phyloP scores from a whole-genome alignment of 1,140 invertebrate species.

The Pseudomyrmex cubaensis region DNA sequence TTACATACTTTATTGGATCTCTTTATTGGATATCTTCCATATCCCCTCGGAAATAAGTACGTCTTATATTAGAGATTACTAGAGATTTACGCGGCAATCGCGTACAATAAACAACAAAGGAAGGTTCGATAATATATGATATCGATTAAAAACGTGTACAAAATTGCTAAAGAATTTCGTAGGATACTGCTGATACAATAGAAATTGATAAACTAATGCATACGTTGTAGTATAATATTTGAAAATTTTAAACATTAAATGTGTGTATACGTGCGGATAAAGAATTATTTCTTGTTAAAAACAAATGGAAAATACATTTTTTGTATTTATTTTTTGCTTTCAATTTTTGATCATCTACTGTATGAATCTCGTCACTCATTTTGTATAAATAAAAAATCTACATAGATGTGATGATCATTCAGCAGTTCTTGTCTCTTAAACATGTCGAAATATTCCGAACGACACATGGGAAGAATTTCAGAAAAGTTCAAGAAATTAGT shows the following conservation, averaged over 20 bases:
- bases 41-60: not conserved
- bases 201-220: too few species aligned
- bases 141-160: not conserved
- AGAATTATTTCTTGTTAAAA: not conserved
- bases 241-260: too few species aligned
- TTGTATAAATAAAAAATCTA: not conserved
- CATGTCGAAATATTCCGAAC: not conserved
- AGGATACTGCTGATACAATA: not conserved
- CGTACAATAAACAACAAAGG: not conserved
- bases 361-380: not conserved
- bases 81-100: not conserved
- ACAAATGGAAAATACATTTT: not conserved
- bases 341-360: not conserved
- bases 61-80: not conserved
- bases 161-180: not conserved
- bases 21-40: not conserved
- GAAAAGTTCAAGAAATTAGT: conserved; percentile 6
- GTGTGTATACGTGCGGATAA: not conserved
- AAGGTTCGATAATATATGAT: not conserved
- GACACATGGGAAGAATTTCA: not conserved
- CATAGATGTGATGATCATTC: conserved; percentile 1
- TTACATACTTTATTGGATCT: conserved; percentile 8
- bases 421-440: conserved; percentile 5
- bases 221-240: too few species aligned
- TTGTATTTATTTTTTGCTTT: not conserved